These are phyloP conservation scores for Acanthornis magna DNA, from an alignment of 2,797 vertebrate genomes.

Conservation along the genomic window DNA sequence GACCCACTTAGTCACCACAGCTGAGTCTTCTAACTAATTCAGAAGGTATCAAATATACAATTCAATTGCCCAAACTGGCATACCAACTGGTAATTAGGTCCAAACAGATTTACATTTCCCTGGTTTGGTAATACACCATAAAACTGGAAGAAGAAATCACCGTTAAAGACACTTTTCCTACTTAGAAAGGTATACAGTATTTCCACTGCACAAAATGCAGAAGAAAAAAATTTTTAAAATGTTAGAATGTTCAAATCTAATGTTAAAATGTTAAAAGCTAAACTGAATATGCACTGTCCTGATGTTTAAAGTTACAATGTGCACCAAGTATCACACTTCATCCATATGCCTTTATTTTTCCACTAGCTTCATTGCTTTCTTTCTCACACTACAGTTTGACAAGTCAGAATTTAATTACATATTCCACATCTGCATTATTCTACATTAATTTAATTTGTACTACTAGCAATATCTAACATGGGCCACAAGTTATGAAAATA, in stretches of 20 bases:
- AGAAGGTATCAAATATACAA: not conserved
- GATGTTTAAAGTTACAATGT: not conserved
- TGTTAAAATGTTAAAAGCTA: not conserved
- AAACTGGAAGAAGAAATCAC: not conserved
- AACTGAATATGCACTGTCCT: not conserved
- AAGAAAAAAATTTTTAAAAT: not conserved
- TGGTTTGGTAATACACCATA: not conserved
- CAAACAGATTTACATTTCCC: not conserved
- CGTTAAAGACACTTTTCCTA: not conserved
- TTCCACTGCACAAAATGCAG: not conserved
- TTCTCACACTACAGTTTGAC: not conserved
- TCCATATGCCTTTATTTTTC: not conserved
- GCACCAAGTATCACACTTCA: not conserved
- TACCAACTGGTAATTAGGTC: constrained; percentile 26
- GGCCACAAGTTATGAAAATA: constrained; percentile 2
- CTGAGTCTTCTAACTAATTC: constrained; percentile 52
- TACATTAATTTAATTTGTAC: constrained; percentile 8
- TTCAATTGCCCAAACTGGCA: not conserved
- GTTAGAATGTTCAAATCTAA: not conserved
- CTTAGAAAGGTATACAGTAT: not conserved
- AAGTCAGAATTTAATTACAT: constrained; percentile 11
- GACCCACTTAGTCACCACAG: constrained; percentile 55
- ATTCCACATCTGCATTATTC: not conserved
- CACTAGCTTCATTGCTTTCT: not conserved
- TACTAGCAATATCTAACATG: not conserved